These are phyloP conservation scores for Phyllostomus discolor DNA, from an alignment of 2,113 vertebrate genomes.

Conservation along the genomic window DNA sequence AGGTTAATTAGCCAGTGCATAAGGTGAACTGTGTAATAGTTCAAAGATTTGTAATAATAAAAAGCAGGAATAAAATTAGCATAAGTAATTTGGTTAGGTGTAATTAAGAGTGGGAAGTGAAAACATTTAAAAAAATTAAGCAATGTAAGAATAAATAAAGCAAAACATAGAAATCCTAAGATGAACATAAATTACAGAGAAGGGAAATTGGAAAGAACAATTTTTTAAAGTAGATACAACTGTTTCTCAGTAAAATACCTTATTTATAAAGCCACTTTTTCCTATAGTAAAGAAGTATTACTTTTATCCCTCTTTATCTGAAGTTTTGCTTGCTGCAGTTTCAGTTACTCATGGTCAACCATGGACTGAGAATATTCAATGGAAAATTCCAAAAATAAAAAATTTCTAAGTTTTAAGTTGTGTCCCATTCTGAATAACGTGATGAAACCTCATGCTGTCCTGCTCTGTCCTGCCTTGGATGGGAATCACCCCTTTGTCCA, in stretches of 20 bases:
- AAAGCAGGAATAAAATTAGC: conserved; percentile 14
- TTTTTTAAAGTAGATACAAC: conserved; percentile 16
- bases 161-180: not conserved
- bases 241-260: not conserved
- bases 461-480: not conserved
- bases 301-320: not conserved
- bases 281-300: not conserved
- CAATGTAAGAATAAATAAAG: conserved; percentile 12
- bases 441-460: not conserved
- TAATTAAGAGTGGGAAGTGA: not conserved
- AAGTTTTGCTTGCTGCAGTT: not conserved
- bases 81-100: not conserved
- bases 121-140: not conserved
- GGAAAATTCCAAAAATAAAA: not conserved
- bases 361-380: not conserved
- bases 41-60: not conserved
- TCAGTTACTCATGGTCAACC: not conserved
- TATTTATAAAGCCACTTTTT: not conserved
- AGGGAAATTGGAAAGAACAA: not conserved
- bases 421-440: not conserved
- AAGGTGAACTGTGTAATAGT: not conserved
- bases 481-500: too few species aligned
- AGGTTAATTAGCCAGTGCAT: not conserved
- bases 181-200: not conserved
- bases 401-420: not conserved